A percentile compares a stretch with the other conserved stretches of the same genome.
Evolutionary conservation across 2,113 vertebrate species (phyloP).

Genomic region (Chlorodrepanis virens): DNA sequence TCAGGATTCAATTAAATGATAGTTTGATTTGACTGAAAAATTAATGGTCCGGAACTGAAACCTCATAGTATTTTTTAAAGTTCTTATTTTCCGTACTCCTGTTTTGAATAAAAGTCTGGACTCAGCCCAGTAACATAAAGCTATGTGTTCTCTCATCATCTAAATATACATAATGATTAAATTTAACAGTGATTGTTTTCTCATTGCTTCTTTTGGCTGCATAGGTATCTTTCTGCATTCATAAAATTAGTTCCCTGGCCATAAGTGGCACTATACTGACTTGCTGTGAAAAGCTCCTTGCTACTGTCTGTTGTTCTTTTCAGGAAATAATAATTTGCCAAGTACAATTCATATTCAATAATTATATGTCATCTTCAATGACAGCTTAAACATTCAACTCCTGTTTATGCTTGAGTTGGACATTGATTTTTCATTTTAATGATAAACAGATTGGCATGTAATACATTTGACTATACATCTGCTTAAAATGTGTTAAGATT

Average conservation of each 20-base stretch:
- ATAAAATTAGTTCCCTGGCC: conserved; percentile 49
- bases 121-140: conserved; percentile 72
- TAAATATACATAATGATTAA: conserved; percentile 62
- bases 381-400: conserved; percentile 49
- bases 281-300: conserved; percentile 33
- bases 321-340: conserved; percentile 57
- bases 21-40: conserved; percentile 83
- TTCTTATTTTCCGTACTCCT: conserved; percentile 68
- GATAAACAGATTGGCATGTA: conserved; percentile 59
- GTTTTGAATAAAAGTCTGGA: conserved; percentile 83
- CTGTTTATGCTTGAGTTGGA: conserved; percentile 51
- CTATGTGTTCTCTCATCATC: conserved; percentile 56
- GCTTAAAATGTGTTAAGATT: conserved; percentile 67
- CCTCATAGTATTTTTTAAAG: conserved; percentile 65
- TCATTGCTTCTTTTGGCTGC: conserved; percentile 31
- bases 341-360: conserved; percentile 60
- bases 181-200: conserved; percentile 60
- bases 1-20: conserved; percentile 85
- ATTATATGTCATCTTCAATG: conserved; percentile 39
- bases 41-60: conserved; percentile 81
- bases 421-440: conserved; percentile 66
- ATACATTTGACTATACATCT: conserved; percentile 29
- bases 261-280: neutral
- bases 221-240: conserved; percentile 68
- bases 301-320: conserved; percentile 50